Base-by-base conservation (phyloP, 2,113 vertebrate genomes). In the Brachirus orientalis region DNA sequence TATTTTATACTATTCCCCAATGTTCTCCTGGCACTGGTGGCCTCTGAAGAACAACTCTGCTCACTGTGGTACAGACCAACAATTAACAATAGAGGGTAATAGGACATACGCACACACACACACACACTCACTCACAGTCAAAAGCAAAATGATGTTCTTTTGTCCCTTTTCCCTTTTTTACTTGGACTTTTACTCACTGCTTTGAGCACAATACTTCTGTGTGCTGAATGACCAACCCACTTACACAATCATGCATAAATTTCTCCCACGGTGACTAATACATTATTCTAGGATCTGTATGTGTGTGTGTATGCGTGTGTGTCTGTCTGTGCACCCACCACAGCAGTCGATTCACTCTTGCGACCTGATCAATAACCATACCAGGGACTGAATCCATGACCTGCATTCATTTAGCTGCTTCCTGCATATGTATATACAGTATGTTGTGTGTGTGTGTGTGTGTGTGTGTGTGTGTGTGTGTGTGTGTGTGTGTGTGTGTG, bases 381-480 rank as follows among this genome's bases (percentile, higher is more conserved):
- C 37, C 84, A 83, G 63, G 82, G 82, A 68, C 75, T 10, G 64
- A 45, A 46, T 63, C 75, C 72, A 63, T 91, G 90, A 89, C 90
- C 90, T 85, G 85, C 69, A 91, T 89, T 89, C 79, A 91, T 89
- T 89, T 77, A 72, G 63, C 57, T 57, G 61, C 63, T 75, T 51
- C 40, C 44, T 74, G 63, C 13, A 7, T 10, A 44, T 10, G 40
- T 19, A 16, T 54, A 36, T 47, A 64, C 28, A 28, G 28, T 28
- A 28, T 28, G 28, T 28, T 41, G 50, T 20, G 53, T 16, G 41
- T 38, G 28, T 52, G 50, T 18, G 54, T 36, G 66, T 53, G 67
- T 13, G n/a, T 60, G 65, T 41, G 16, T 51, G 10, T 43, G 38
- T 28, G 43, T 18, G 14, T 54, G 40, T 46, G 68, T 50, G 59